Base-by-base conservation (phyloP, 2,113 vertebrate species). In the Prietella phreatophila region DNA sequence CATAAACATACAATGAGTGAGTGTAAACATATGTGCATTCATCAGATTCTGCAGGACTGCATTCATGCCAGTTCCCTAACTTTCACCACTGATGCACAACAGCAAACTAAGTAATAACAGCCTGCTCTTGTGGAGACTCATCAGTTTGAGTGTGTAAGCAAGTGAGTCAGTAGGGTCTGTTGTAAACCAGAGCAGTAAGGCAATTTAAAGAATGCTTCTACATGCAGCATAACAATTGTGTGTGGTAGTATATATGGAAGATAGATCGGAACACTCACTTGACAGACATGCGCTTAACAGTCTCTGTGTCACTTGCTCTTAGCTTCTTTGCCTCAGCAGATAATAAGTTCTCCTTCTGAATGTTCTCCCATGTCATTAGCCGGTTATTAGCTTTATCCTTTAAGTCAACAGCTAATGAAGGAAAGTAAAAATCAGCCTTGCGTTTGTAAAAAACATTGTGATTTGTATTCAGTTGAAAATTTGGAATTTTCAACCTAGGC, bases 291-390 rank as follows among this genome's bases (percentile, higher is more conserved):
- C 95, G 93, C 86, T 96, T 96, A 33, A 98, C 95, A 19, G 95
- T 94, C 91, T 97, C 96, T 0, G 96, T 94, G 92, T 97, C 96
- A 0, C 95, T 96, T 76, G 94, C 96, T 82, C 96, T 94, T 88
- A 95, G 95, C 78, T 96, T 94, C 87, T 95, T 96, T 39, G 90
- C 93, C 25, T 95, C 94, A 0, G 92, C 89, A 0, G 95, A 92
- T 60, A 98, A 90, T 90, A 96, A 96, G 81, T 96, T 96, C 90
- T 97, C 97, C 88, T 97, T 97, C 90, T 96, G 97, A 83, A 98
- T 96, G 0, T 94, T 95, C 88, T 98, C 97, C 97, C 97, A 98
- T 0, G 96, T 97, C 90, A 95, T 93, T 73, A 97, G 91, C 73
- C 56, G 92, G 90, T 95, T 94, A n/a, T 96, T 95, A 0, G 84